Evolutionary conservation across 1,140 invertebrate genomes (phyloP), one percentile per base, ranked within the genome.

Genomic region (Aricia agestis): DNA sequence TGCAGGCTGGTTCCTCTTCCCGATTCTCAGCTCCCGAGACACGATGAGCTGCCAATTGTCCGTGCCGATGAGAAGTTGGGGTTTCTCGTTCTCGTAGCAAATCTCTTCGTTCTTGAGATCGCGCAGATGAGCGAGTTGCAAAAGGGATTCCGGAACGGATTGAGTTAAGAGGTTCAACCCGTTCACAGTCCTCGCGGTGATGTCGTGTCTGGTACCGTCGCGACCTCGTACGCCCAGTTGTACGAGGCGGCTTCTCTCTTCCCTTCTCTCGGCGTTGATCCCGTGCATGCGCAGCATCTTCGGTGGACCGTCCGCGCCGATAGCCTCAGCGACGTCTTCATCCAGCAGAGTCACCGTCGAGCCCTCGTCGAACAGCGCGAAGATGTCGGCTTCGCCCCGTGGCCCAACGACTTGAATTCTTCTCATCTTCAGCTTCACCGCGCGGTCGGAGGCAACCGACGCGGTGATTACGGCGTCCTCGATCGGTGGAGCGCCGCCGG

Each of bases 1-100:
- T 2, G 15, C 32, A 31, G 65, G 65, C n/a, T 36, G 19, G 13
- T 66, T 66, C 13, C 7, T n/a, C 65, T 31, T 66, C 7, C 65
- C 31, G 3, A 13, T n/a, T 11, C 25, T 19, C 31, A 66, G 65
- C n/a, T n/a, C 15, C 31, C 65, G 25, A n/a, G 31, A 66, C 3
- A 66, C 31, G 11, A 17, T 66, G 11, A 66, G 65, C 6, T 32
- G 25, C 31, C 65, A 66, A 36, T 66, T 66, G 32, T 66, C 65
- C 2, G 65, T 31, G 4, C 65, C 65, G n/a, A 66, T 41, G 19
- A 66, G 6, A 10, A 32, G 65, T 15, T 31, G 65, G 7, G 65
- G 31, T n/a, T 66, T 66, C 15, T n/a, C 32, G n/a, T 66, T 36
- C 6, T 31, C 32, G 31, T 66, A 32, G 4, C 36, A 36, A n/a